Percentiles rank a stretch among this genome's conserved stretches.
Conservation (phyloP, 2,113 vertebrate genomes). For the Pluvianellus socialis region DNA sequence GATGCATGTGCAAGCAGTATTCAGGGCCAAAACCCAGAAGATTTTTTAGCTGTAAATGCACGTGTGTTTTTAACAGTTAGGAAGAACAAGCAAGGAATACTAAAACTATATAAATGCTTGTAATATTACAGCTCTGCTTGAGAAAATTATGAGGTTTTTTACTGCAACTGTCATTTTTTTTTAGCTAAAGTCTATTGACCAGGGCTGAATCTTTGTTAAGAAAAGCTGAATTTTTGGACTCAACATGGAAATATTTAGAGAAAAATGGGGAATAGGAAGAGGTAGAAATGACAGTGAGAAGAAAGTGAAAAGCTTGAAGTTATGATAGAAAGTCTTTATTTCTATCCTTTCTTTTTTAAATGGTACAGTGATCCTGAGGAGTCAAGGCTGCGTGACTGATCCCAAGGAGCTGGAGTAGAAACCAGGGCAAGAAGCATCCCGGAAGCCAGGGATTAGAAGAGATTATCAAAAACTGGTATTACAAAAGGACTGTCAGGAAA, state of each 20-base stretch:
- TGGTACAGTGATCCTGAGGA: background rate
- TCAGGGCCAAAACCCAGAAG: background rate
- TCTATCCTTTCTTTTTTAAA: background rate
- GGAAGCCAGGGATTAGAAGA: background rate
- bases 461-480: background rate
- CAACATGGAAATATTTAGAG: background rate
- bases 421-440: background rate
- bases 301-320: background rate
- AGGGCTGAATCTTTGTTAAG: background rate
- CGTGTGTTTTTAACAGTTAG: background rate
- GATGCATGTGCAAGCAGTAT: background rate
- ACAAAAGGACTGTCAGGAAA: background rate
- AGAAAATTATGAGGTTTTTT: background rate
- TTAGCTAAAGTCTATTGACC: background rate
- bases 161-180: background rate
- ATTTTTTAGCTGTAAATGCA: background rate
- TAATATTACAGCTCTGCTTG: background rate
- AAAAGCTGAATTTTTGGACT: background rate
- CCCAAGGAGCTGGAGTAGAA: background rate
- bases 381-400: background rate
- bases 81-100: background rate
- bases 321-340: background rate
- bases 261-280: background rate
- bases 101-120: background rate
- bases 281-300: background rate